phyloP scores from a whole-genome alignment of 1,140 invertebrate species.

The Philaenus spumarius region DNA sequence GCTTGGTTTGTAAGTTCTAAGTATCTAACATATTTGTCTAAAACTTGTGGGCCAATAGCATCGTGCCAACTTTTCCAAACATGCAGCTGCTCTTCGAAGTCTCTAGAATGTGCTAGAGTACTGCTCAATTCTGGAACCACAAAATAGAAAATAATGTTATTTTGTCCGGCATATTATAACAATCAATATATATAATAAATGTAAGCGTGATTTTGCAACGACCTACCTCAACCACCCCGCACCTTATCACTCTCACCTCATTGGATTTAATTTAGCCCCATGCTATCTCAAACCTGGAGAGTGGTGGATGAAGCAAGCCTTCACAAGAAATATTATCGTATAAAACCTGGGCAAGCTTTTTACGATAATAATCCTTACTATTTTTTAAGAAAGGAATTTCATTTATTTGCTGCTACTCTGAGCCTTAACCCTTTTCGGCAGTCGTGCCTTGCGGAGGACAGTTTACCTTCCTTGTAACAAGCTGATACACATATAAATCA shows the following conservation, averaged over 20 bases:
- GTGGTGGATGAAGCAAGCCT: no score
- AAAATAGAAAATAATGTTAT: background rate
- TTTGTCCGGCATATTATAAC: background rate
- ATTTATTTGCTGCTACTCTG: no score
- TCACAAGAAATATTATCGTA: no score
- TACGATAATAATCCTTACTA: no score
- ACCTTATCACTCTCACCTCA: background rate
- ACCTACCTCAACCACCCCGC: background rate
- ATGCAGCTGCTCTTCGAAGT: conserved; percentile 62
- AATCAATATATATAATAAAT: background rate
- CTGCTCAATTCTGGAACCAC: conserved; percentile 48
- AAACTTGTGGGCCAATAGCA: conserved; percentile 64
- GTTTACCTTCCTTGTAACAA: no score
- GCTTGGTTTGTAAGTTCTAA: conserved; percentile 73
- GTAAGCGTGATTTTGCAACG: background rate
- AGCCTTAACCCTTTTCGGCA: no score
- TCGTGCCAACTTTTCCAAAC: conserved; percentile 77
- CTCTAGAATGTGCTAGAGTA: conserved; percentile 61
- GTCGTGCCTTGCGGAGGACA: no score
- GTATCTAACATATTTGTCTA: conserved; percentile 67
- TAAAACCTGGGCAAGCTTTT: no score
- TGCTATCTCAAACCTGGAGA: no score
- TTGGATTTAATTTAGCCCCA: background rate
- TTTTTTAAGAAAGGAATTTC: no score
- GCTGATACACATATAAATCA: no score